Conservation (phyloP, 2,113 vertebrate species). For the Daphoenositta chrysoptera region DNA sequence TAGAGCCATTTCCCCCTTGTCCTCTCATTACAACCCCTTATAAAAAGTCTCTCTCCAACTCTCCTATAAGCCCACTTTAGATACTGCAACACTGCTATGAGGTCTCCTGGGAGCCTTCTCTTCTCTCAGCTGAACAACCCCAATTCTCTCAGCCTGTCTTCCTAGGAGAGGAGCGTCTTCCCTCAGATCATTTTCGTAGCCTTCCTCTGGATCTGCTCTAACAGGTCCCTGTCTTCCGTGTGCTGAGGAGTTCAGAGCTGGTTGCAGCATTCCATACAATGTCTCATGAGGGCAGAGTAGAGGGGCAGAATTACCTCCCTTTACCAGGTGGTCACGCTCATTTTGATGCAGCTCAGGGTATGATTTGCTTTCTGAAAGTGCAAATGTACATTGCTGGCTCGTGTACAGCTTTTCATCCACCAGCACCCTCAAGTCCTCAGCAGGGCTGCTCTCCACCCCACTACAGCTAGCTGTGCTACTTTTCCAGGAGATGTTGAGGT, state of each 20-base stretch:
- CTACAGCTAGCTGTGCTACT: not conserved
- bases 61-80: not conserved
- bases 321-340: accelerated
- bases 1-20: not conserved
- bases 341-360: not conserved
- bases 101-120: not conserved
- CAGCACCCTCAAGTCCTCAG: not conserved
- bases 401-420: not conserved
- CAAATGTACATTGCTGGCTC: not conserved
- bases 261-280: not conserved
- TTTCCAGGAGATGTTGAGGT: not conserved
- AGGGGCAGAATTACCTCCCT: not conserved
- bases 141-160: not conserved
- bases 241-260: not conserved
- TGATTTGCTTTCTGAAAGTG: not conserved
- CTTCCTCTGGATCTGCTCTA: not conserved
- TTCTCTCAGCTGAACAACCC: not conserved
- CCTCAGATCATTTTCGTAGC: not conserved
- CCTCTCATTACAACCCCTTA: not conserved
- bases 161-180: not conserved
- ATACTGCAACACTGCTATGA: not conserved
- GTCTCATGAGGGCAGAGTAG: not conserved
- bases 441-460: not conserved
- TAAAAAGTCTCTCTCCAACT: not conserved
- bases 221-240: not conserved